phyloP scores from a whole-genome alignment of 1,140 invertebrate genomes.

The Apocrypta bakeri region DNA sequence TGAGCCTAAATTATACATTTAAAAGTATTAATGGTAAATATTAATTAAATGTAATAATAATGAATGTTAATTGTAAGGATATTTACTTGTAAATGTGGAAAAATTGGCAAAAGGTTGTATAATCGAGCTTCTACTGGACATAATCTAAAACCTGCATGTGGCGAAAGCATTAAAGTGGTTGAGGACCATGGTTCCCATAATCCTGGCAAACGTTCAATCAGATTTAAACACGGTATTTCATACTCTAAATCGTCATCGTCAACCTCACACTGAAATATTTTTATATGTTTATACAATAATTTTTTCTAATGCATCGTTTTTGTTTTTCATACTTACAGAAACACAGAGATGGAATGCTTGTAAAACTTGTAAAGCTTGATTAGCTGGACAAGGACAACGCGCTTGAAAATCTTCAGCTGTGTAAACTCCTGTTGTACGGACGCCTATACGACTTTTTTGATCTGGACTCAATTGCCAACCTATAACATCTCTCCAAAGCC shows the following conservation, averaged over 20 bases:
- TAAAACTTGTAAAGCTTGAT: conserved; percentile 81
- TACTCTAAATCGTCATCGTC: conserved; percentile 84
- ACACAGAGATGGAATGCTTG: conserved; percentile 84
- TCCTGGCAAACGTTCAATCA: conserved; percentile 82
- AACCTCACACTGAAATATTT: conserved; percentile 78
- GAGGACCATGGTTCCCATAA: conserved; percentile 83
- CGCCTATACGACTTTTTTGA: conserved; percentile 76
- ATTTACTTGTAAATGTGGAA: conserved; percentile 81
- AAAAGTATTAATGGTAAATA: background rate
- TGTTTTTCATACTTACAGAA: conserved; percentile 71
- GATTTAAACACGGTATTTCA: conserved; percentile 88
- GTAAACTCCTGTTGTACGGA: conserved; percentile 85
- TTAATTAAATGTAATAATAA: background rate
- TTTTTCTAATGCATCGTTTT: background rate
- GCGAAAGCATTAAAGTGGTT: conserved; percentile 73
- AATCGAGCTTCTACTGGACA: conserved; percentile 76
- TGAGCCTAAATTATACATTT: conserved; percentile 66
- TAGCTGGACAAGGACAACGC: conserved; percentile 83
- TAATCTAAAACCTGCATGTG: conserved; percentile 83
- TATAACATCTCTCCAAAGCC: conserved; percentile 84
- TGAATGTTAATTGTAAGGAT: conserved; percentile 25
- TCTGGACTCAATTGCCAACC: conserved; percentile 83
- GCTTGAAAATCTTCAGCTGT: conserved; percentile 87
- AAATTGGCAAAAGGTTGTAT: conserved; percentile 80
- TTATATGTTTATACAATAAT: too few relatives aligned